These are phyloP conservation scores for Egretta garzetta DNA, from an alignment of 2,113 vertebrate species.

Conservation along the genomic window DNA sequence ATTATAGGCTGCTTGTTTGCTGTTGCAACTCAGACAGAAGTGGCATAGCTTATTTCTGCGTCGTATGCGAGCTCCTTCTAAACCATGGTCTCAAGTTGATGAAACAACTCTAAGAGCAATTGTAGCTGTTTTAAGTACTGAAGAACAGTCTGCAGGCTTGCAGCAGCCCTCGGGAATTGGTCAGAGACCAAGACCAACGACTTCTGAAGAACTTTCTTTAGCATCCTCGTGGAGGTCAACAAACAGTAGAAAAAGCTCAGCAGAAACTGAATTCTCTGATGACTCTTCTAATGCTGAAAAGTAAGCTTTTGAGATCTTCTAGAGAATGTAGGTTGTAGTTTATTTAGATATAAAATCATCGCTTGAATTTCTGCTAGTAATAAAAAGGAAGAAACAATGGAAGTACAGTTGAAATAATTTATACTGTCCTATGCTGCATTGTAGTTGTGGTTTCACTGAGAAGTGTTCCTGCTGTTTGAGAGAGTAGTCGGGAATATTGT, in stretches of 20 bases:
- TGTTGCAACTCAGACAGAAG: conserved; percentile 89
- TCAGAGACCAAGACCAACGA: conserved; percentile 87
- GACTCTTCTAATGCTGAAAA: conserved; percentile 72
- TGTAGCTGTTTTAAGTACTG: conserved; percentile 82
- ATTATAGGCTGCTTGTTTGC: conserved; percentile 83
- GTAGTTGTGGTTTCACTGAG: background rate
- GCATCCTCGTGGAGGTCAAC: conserved; percentile 71
- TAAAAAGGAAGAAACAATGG: background rate
- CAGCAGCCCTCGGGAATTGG: conserved; percentile 94
- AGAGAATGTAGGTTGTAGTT: background rate
- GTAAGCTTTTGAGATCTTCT: conserved; percentile 61
- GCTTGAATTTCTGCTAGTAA: background rate
- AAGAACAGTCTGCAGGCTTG: conserved; percentile 86
- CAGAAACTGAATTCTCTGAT: conserved; percentile 72
- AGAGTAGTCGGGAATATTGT: background rate
- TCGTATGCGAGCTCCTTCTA: conserved; percentile 86
- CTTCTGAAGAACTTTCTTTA: conserved; percentile 77
- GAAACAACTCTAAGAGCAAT: conserved; percentile 84
- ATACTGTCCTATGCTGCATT: accelerated
- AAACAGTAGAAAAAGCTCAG: conserved; percentile 69
- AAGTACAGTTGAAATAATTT: background rate
- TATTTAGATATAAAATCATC: background rate
- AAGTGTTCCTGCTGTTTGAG: background rate
- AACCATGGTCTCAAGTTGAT: conserved; percentile 87
- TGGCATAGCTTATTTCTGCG: conserved; percentile 91